A percentile compares a stretch with the other conserved stretches of the same genome.
Evolutionary conservation across 2,797 vertebrate genomes (phyloP).

Genomic region (Anas georgica): DNA sequence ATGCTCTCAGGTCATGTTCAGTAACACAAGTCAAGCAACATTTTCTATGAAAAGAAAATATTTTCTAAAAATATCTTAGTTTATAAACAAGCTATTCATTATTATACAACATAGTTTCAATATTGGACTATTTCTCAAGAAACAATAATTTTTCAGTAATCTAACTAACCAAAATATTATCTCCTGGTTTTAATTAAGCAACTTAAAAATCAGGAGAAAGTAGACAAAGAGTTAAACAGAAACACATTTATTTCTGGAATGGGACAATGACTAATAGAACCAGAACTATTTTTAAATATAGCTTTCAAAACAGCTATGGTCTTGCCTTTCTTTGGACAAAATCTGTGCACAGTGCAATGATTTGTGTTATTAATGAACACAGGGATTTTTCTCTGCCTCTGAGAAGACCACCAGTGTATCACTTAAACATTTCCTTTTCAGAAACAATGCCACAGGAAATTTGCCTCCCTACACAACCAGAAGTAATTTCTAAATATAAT

Average conservation of each 20-base stretch:
- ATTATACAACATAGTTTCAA: not conserved
- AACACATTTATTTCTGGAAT: constrained; percentile 51
- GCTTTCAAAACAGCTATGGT: constrained; percentile 55
- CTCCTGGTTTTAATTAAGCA: not conserved
- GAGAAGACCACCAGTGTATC: not conserved
- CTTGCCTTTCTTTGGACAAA: constrained; percentile 72
- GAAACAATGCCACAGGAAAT: constrained; percentile 26
- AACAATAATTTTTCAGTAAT: not conserved
- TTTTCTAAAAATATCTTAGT: not conserved
- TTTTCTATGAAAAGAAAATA: not conserved
- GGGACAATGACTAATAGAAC: constrained; percentile 63
- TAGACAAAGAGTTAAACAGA: constrained; percentile 46
- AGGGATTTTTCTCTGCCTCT: constrained; percentile 16
- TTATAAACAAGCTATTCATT: not conserved
- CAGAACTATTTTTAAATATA: constrained; percentile 61
- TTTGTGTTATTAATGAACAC: constrained; percentile 47
- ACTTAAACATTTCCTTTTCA: constrained; percentile 36
- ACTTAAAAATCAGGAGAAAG: not conserved
- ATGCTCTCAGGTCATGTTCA: not conserved
- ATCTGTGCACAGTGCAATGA: constrained; percentile 16
- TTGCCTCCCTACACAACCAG: not conserved
- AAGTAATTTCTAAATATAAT: constrained; percentile 10
- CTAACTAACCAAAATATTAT: not conserved
- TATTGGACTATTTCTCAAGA: not conserved
- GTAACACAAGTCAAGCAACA: not conserved